phyloP scores from a whole-genome alignment of 2,113 vertebrate species.

The Neoarius graeffei region DNA sequence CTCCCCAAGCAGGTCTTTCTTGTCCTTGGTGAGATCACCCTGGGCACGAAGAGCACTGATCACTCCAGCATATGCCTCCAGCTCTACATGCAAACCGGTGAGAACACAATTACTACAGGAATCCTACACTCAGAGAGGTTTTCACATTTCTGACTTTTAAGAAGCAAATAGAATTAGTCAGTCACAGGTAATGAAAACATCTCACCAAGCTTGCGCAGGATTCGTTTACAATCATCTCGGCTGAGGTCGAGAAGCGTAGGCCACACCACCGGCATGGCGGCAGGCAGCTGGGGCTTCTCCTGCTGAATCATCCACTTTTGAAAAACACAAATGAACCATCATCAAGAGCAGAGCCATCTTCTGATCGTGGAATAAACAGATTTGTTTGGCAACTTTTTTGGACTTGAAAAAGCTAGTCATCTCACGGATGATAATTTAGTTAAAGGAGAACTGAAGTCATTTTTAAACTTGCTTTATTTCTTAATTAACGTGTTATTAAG shows the following conservation, averaged over 20 bases:
- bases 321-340: neutral
- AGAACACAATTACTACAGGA: neutral
- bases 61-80: constrained; percentile 98
- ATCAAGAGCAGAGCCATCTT: neutral
- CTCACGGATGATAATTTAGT: neutral
- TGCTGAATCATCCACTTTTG: constrained; percentile 78
- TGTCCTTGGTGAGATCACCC: constrained; percentile 96
- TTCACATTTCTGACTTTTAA: neutral
- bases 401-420: neutral
- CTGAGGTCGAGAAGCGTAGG: constrained; percentile 96
- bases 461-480: too few species aligned
- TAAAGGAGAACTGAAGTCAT: too few species aligned
- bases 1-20: constrained; percentile 95
- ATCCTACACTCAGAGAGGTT: neutral
- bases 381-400: neutral
- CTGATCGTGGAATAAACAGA: neutral
- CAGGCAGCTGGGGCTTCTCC: constrained; percentile 73
- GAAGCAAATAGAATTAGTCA: neutral
- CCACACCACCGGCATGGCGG: constrained; percentile 97
- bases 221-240: constrained; percentile 96
- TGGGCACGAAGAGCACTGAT: constrained; percentile 96
- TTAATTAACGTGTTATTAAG: too few species aligned
- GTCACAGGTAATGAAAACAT: neutral
- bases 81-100: constrained; percentile 73
- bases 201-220: constrained; percentile 95